These are phyloP conservation scores for Dasysyrphus tricinctus DNA, from an alignment of 2,888 invertebrate species.

Conservation along the genomic window DNA sequence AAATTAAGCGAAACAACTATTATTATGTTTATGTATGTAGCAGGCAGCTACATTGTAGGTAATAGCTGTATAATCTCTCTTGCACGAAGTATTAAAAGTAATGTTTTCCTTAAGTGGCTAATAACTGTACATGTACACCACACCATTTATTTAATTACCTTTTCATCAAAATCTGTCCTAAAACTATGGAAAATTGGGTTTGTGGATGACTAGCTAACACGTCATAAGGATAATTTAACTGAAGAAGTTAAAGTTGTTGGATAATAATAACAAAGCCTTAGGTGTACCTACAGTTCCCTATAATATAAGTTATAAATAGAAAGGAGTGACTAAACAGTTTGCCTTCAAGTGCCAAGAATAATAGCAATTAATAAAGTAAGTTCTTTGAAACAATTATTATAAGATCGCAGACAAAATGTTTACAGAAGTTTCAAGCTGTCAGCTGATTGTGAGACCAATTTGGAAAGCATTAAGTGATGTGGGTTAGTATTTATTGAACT, in stretches of 20 bases:
- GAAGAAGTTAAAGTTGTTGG: neutral
- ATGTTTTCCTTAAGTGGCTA: constrained; percentile 1
- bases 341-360: neutral
- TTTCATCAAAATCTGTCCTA: neutral
- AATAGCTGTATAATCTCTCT: no score
- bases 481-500: no score
- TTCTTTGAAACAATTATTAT: neutral
- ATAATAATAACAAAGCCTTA: neutral
- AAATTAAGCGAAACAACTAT: neutral
- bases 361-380: constrained; percentile 6
- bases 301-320: constrained; percentile 8
- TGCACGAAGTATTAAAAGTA: neutral
- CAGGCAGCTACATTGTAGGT: neutral
- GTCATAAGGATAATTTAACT: neutral
- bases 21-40: neutral
- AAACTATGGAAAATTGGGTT: neutral
- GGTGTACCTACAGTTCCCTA: neutral
- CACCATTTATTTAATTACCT: constrained; percentile 4
- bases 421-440: constrained; percentile 8
- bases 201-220: neutral
- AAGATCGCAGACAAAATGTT: neutral
- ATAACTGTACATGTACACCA: neutral
- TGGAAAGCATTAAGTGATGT: neutral
- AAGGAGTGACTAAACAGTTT: constrained; percentile 1
- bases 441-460: neutral